These are phyloP conservation scores for Phrynocephalus vlangalii DNA, from an alignment of 2,797 vertebrate species.

Conservation along the genomic window DNA sequence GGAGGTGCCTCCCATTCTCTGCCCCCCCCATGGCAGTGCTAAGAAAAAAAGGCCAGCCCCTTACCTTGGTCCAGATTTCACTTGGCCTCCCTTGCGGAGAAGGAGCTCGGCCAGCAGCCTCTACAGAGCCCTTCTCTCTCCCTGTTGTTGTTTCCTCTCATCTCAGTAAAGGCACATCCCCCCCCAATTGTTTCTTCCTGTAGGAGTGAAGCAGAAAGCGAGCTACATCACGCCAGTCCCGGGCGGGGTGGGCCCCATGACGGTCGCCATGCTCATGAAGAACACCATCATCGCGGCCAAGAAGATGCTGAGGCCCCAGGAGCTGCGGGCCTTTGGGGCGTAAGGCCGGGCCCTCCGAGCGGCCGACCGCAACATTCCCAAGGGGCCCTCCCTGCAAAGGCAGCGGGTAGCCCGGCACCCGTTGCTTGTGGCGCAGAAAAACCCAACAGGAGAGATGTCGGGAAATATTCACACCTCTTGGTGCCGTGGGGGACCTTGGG, in stretches of 20 bases:
- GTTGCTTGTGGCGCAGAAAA: slow-evolving; percentile 75
- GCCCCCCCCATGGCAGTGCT: no score
- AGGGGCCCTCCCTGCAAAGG: slow-evolving; percentile 40
- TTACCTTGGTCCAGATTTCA: no score
- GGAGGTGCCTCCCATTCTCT: no score
- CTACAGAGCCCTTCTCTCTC: no score
- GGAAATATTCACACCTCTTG: slow-evolving; percentile 53
- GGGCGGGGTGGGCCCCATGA: slow-evolving; percentile 97
- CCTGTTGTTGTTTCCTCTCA: no score
- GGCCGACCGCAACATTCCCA: slow-evolving; percentile 56
- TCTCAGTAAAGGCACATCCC: no score
- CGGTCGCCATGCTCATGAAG: slow-evolving; percentile 99
- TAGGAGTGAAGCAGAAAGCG: slow-evolving; percentile 92
- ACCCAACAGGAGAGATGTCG: slow-evolving; percentile 15
- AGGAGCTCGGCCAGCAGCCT: no score
- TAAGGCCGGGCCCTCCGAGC: slow-evolving; percentile 23
- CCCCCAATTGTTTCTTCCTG: neutral
- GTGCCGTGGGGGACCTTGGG: neutral
- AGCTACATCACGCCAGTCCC: slow-evolving; percentile 96
- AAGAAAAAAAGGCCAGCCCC: no score
- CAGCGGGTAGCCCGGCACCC: slow-evolving; percentile 74
- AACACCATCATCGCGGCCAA: slow-evolving; percentile 97
- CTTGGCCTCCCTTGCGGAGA: no score
- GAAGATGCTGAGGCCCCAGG: slow-evolving; percentile 77
- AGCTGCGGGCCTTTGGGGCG: slow-evolving; percentile 60